phyloP scores from a whole-genome alignment of 2,113 vertebrate species.

The Macrotis lagotis region DNA sequence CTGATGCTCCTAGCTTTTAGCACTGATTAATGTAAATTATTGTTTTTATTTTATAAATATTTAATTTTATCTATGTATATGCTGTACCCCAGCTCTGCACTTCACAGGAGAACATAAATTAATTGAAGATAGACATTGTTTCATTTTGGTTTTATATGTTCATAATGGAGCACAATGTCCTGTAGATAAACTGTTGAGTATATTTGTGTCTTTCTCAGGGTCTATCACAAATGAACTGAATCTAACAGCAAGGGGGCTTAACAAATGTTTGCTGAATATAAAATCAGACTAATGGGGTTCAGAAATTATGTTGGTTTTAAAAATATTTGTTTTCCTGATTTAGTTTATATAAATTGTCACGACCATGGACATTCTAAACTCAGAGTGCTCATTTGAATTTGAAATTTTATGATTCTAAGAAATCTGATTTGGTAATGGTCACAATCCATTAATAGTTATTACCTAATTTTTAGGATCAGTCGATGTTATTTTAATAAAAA shows the following conservation, averaged over 20 bases:
- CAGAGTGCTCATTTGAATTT: constrained; percentile 1
- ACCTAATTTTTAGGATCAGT: constrained; percentile 38
- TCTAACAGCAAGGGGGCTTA: background rate
- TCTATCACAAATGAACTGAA: background rate
- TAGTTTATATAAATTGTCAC: constrained; percentile 33
- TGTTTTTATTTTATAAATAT: background rate
- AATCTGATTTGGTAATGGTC: constrained; percentile 37
- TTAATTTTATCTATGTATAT: background rate
- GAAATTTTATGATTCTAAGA: constrained; percentile 53
- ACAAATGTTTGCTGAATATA: background rate
- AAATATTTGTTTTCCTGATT: constrained; percentile 37
- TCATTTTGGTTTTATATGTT: background rate
- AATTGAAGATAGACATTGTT: background rate
- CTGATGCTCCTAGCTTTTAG: background rate
- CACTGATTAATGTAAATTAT: background rate
- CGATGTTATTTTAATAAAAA: constrained; percentile 60
- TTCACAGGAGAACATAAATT: background rate
- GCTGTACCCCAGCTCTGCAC: background rate
- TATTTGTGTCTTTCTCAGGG: background rate
- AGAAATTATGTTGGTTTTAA: background rate
- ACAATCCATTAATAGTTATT: constrained; percentile 39
- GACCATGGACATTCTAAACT: constrained; percentile 33
- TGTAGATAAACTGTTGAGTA: background rate
- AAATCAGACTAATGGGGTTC: background rate
- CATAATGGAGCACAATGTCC: background rate